Percentiles rank a stretch among this genome's conserved stretches.
phyloP scores from a whole-genome alignment of 2,888 invertebrate genomes.

The Sceliomorpha sp. region DNA sequence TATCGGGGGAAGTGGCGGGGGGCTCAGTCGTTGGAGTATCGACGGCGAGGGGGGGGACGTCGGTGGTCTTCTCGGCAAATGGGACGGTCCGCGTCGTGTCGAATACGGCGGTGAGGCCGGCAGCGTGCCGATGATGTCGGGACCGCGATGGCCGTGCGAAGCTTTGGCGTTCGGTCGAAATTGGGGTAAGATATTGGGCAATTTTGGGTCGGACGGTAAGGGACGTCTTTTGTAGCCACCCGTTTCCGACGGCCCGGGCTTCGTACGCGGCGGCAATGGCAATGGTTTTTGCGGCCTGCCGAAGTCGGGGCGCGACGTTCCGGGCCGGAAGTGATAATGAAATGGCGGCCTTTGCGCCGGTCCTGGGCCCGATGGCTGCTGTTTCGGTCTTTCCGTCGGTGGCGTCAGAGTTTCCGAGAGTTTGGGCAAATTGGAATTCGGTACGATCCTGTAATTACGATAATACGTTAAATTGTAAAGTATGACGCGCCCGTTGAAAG shows the following conservation, averaged over 20 bases:
- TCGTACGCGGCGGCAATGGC: slow-evolving; percentile 62
- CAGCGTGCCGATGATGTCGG: slow-evolving; percentile 72
- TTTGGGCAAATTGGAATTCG: slow-evolving; percentile 61
- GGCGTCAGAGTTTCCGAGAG: slow-evolving; percentile 73
- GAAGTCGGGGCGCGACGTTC: slow-evolving; percentile 40
- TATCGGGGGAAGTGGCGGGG: slow-evolving; percentile 81
- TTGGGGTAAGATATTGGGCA: slow-evolving; percentile 87
- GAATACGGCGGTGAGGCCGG: slow-evolving; percentile 62
- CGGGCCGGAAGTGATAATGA: slow-evolving; percentile 65
- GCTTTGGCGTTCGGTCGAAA: slow-evolving; percentile 86
- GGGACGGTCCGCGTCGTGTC: slow-evolving; percentile 66
- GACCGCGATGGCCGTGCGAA: slow-evolving; percentile 79
- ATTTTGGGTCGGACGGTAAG: slow-evolving; percentile 64
- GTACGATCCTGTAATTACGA: slow-evolving; percentile 25
- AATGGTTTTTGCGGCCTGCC: slow-evolving; percentile 63
- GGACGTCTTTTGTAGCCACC: slow-evolving; percentile 57
- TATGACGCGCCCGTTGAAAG: too few relatives aligned
- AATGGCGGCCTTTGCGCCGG: slow-evolving; percentile 67
- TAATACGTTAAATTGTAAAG: too few relatives aligned
- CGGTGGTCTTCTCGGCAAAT: slow-evolving; percentile 68
- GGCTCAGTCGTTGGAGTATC: slow-evolving; percentile 80
- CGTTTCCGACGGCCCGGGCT: slow-evolving; percentile 53
- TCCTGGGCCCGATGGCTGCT: slow-evolving; percentile 45
- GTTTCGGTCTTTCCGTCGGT: slow-evolving; percentile 61
- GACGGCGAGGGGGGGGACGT: slow-evolving; percentile 70